Evolutionary conservation across 2,113 vertebrate genomes (phyloP), one percentile per base, ranked within the genome.

Genomic region (Madoqua kirkii): DNA sequence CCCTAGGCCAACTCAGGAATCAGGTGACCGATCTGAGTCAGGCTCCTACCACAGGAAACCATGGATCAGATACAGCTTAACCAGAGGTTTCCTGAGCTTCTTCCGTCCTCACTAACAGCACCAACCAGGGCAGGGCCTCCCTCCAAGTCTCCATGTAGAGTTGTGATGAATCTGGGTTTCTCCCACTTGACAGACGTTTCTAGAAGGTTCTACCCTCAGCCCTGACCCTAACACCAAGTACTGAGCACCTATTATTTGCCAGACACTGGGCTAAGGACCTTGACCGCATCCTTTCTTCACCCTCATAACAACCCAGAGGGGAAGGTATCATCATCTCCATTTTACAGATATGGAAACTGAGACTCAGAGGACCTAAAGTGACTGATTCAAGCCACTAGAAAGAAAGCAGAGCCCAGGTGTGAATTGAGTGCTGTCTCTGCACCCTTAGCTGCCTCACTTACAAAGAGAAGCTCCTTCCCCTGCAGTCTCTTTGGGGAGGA

Each of bases 11-110:
- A 89, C 52, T 86, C 93, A 93, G 96, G 91, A 97, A 92, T 85
- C 93, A 95, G 93, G 91, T 95, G 96, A 91, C 91, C 74, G 36
- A 78, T 67, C 87, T 93, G 93, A 90, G 95, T 62, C 94, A 96
- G 87, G 92, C 67, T 83, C 59, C 88, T 59, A 36, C 33, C 64
- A 85, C 95, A 97, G 97, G 93, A 98, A 97, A 48, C 81, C 9
- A 40, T 82, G 93, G 85, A 93, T 43, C 81, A 93, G 87, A 95
- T n/a, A 13, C 16, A 6, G 84, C 57, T 91, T n/a, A 71, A 40
- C 3, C 2, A 52, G 43, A 76, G 43, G 50, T 8, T 50, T 67
- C 48, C 78, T 8, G 3, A 55, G 54, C 50, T 52, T 11, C 43
- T 74, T 48, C 23, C 0, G 91, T 48, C 95, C 95, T 78, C 0